Base-by-base conservation (phyloP, 2,888 invertebrate species). In the Alsophila aescularia region DNA sequence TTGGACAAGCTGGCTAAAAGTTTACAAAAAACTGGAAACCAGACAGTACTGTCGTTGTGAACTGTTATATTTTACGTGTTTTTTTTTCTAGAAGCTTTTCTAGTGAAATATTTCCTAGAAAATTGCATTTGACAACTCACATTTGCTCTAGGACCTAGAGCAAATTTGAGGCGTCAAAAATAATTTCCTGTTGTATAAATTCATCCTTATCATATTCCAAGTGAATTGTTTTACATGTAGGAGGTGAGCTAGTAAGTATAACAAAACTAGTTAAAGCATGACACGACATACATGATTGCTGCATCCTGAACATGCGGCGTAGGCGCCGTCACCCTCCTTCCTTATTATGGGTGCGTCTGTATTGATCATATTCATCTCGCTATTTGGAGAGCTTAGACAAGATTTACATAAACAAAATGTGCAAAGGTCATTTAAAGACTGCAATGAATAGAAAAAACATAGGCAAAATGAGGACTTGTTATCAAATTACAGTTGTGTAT, bases 241-340 rank as follows among this genome's bases (percentile, higher is more conserved):
- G 64, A 57, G 58, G 54, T 39, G 59, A 49, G 51, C 50, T 36
- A 53, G 12, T 45, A 56, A 52, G 55, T 55, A 62, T 60, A 56
- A 55, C 58, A 58, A 58, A 58, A 64, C 64, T 59, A 57, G 64
- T 64, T 58, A 61, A 59, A 59, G 61, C 64, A 64, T 64, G 59
- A 59, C 60, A 60, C 57, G 53, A 70, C n/a, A n/a, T 64, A 70
- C 73, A 75, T 85, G 85, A 88, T 85, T 85, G 83, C 68, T 75
- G 85, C 85, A 85, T 87, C 88, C 87, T 85, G 77, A 72, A 70
- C 67, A 72, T 73, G 76, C 65, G 72, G 75, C 71, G 79, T 77
- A 74, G 79, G 76, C 77, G 76, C 77, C 73, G 80, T 64, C 82
- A 85, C 89, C 89, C 89, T 85, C 79, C 89, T 82, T 90, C 90